Evolutionary conservation across 2,888 invertebrate genomes (phyloP).

Genomic region (Cecidostiba fungosa): DNA sequence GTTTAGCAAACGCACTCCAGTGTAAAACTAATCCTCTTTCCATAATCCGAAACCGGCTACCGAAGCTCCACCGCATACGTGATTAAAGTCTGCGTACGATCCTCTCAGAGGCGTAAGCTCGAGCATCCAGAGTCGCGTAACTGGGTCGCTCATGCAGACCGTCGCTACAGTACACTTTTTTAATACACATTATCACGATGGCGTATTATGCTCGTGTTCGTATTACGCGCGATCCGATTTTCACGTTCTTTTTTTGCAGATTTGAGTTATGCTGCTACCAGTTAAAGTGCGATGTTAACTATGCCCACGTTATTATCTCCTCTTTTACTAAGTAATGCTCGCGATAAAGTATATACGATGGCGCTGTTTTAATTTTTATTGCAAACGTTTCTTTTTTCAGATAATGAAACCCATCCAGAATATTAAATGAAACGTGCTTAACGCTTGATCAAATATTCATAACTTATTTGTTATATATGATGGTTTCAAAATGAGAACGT

Average conservation of each 20-base stretch:
- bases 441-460: too few relatives aligned
- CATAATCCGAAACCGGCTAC: constrained; percentile 13
- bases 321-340: background rate
- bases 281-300: background rate
- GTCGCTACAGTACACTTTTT: background rate
- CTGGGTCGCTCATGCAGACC: background rate
- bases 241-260: background rate
- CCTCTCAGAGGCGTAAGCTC: background rate
- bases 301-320: background rate
- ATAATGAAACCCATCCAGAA: too few relatives aligned
- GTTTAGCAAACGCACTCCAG: background rate
- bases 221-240: background rate
- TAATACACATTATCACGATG: background rate
- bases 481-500: too few relatives aligned
- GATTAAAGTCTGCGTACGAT: constrained; percentile 26
- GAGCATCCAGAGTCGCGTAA: constrained; percentile 20
- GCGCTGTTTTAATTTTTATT: background rate
- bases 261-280: background rate
- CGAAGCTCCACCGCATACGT: background rate
- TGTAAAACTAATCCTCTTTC: constrained; percentile 25
- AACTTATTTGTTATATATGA: too few relatives aligned
- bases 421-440: too few relatives aligned
- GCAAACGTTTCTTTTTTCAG: background rate
- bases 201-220: background rate
- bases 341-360: background rate